Evolutionary conservation across 2,113 vertebrate species (phyloP).

Genomic region (Danio rerio): DNA sequence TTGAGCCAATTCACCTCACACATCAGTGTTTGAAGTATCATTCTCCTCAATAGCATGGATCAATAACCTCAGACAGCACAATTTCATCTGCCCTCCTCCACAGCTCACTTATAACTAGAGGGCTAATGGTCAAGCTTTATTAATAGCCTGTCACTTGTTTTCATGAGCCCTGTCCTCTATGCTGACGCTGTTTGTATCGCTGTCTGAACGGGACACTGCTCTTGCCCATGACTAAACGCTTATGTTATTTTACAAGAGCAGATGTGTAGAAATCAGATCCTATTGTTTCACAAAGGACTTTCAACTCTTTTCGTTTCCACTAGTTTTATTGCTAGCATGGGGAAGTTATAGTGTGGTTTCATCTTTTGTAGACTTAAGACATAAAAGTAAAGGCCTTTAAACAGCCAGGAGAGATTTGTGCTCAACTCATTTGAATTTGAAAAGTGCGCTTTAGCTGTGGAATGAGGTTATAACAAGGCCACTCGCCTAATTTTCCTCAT

Average conservation of each 20-base stretch:
- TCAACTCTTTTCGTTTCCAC: slow-evolving; percentile 13
- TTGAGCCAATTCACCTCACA: slow-evolving; percentile 28
- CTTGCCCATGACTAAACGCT: background rate
- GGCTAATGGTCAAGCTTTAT: slow-evolving; percentile 53
- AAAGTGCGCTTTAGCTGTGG: slow-evolving; percentile 4
- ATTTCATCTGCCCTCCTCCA: slow-evolving; percentile 49
- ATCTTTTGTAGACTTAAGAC: slow-evolving; percentile 49
- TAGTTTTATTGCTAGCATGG: slow-evolving; percentile 30
- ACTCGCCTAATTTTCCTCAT: slow-evolving; percentile 2
- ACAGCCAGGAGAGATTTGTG: slow-evolving; percentile 34
- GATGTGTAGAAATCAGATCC: slow-evolving; percentile 30
- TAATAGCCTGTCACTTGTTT: slow-evolving; percentile 61
- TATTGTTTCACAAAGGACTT: background rate
- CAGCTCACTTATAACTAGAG: slow-evolving; percentile 46
- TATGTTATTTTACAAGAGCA: background rate
- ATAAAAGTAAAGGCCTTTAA: slow-evolving; percentile 32
- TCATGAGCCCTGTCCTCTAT: slow-evolving; percentile 43
- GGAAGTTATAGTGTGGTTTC: slow-evolving; percentile 31
- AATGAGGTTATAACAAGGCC: slow-evolving; percentile 43
- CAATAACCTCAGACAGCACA: slow-evolving; percentile 49
- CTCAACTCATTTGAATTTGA: slow-evolving; percentile 49
- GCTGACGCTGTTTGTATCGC: slow-evolving; percentile 18
- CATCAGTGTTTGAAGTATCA: slow-evolving; percentile 23
- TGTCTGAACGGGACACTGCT: background rate
- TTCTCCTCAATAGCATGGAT: slow-evolving; percentile 38